Conservation (phyloP, 2,797 vertebrate species). For the Neomorphus geoffroyi region DNA sequence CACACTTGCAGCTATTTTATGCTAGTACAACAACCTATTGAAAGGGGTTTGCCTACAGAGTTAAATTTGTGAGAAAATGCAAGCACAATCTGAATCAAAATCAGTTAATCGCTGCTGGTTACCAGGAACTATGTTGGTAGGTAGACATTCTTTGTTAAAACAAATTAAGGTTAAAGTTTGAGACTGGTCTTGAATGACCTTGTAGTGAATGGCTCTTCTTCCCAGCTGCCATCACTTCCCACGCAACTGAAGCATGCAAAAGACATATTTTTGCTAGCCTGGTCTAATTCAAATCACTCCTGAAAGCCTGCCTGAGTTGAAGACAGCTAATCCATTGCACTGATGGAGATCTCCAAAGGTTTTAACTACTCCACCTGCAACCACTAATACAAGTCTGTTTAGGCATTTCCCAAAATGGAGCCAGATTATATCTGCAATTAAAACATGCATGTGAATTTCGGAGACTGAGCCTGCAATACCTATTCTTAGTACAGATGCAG, state of each 20-base stretch:
- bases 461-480: not conserved
- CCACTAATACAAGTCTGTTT: not conserved
- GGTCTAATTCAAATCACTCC: not conserved
- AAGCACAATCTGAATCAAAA: not conserved
- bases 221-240: not conserved
- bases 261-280: not conserved
- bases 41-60: not conserved
- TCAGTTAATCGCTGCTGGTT: not conserved
- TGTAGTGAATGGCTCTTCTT: not conserved
- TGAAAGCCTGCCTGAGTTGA: not conserved
- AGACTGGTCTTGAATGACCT: not conserved
- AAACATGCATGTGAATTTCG: not conserved
- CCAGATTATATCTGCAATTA: not conserved
- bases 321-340: not conserved
- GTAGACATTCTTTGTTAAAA: not conserved
- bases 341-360: not conserved
- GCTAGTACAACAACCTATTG: not conserved
- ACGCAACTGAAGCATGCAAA: not conserved
- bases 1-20: not conserved
- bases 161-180: not conserved
- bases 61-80: not conserved
- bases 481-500: not conserved
- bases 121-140: not conserved
- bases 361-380: not conserved
- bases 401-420: not conserved